These are phyloP conservation scores for Etia nguti DNA, from an alignment of 2,113 vertebrate genomes.

Conservation along the genomic window DNA sequence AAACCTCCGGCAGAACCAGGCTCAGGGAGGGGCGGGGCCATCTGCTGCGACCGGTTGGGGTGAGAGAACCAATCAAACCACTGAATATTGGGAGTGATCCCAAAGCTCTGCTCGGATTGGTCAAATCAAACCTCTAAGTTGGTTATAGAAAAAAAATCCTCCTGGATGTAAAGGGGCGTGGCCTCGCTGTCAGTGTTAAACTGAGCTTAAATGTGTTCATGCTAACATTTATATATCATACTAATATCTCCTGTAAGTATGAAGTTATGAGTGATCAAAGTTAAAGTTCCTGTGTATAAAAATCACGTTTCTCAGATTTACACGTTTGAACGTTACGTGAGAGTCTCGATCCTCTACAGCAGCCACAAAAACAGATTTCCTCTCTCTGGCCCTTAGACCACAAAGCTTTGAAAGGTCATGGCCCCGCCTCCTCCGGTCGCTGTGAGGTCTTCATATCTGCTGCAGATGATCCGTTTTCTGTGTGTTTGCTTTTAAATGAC, in stretches of 20 bases:
- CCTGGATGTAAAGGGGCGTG: background rate
- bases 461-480: background rate
- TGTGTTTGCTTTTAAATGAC: background rate
- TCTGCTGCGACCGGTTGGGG: too few species aligned
- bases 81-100: background rate
- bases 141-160: background rate
- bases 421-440: background rate
- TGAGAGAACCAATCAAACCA: background rate
- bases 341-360: background rate
- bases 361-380: background rate
- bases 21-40: too few species aligned
- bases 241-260: background rate
- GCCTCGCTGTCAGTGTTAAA: background rate
- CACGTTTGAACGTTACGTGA: background rate
- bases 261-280: background rate
- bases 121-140: background rate
- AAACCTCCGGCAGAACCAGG: too few species aligned
- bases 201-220: background rate
- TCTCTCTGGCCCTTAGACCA: background rate
- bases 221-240: background rate
- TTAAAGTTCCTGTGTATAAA: too few species aligned
- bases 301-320: background rate
- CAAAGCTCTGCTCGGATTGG: background rate
- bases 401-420: background rate
- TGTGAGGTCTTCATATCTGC: background rate